A percentile compares a stretch with the other conserved stretches of the same genome.
Evolutionary conservation across 2,797 vertebrate species (phyloP).

Genomic region (Hylomyscus alleni): DNA sequence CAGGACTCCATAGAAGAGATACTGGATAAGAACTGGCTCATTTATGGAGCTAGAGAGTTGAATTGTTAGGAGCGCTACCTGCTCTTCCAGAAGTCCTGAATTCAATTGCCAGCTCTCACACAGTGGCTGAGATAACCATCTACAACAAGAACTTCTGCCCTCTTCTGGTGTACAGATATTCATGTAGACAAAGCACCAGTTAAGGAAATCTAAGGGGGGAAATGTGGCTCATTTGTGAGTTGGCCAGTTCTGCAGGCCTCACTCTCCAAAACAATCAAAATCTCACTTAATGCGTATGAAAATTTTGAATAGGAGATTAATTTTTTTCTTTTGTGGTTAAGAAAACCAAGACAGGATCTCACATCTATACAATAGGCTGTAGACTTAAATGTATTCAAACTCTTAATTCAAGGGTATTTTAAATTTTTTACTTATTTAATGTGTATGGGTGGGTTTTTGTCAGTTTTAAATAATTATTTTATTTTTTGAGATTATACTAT

Average conservation of each 20-base stretch:
- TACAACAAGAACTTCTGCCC: background rate
- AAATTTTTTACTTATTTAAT: background rate
- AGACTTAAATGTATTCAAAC: background rate
- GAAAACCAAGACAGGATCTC: slow-evolving; percentile 58
- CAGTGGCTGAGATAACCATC: background rate
- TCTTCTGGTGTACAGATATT: background rate
- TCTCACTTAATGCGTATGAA: slow-evolving; percentile 28
- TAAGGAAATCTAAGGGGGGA: background rate
- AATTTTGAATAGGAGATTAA: background rate
- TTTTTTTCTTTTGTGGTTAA: slow-evolving; percentile 7
- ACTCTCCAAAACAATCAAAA: background rate
- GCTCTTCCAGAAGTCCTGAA: background rate
- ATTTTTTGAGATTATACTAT: background rate
- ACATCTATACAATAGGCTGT: background rate
- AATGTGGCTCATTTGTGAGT: background rate
- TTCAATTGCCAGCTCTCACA: background rate
- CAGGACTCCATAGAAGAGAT: background rate
- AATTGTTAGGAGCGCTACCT: background rate
- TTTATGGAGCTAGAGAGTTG: background rate
- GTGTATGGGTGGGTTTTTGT: no score
- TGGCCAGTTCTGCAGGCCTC: background rate
- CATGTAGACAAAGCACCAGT: background rate
- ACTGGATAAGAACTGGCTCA: background rate
- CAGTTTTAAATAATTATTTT: background rate
- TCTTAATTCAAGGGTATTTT: slow-evolving; percentile 1